Percentiles rank a stretch among this genome's conserved stretches.
phyloP scores from a whole-genome alignment of 2,113 vertebrate species.

The Hydropotes inermis region DNA sequence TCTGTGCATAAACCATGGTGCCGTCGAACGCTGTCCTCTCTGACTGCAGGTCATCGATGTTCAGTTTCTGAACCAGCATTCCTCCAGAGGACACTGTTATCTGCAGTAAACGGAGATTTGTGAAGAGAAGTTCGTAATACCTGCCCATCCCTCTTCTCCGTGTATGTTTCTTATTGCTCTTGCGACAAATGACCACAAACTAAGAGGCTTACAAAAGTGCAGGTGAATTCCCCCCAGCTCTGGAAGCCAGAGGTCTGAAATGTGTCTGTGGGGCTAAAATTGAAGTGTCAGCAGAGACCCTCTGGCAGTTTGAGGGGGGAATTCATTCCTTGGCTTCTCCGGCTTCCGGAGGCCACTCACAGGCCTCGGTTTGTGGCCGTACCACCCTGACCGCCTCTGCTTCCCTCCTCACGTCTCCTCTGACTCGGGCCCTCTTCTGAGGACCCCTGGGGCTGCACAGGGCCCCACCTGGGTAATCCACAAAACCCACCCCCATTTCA shows the following conservation, averaged over 20 bases:
- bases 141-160: background rate
- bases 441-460: background rate
- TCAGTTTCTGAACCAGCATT: background rate
- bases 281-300: background rate
- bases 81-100: background rate
- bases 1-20: background rate
- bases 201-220: background rate
- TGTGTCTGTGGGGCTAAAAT: background rate
- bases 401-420: rapidly evolving
- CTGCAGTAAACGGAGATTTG: background rate
- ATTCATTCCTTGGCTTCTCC: background rate
- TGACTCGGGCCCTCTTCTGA: background rate
- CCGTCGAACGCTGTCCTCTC: background rate
- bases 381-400: background rate
- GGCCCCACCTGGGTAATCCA: background rate
- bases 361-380: background rate
- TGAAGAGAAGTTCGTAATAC: background rate
- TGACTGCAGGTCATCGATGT: background rate
- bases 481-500: background rate
- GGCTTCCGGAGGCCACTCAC: background rate
- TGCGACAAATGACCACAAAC: background rate
- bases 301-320: background rate
- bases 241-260: background rate
- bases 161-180: background rate
- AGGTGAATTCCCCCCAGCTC: too few relatives aligned